Evolutionary conservation across 2,113 vertebrate species (phyloP).

Genomic region (Pseudopipra pipra): DNA sequence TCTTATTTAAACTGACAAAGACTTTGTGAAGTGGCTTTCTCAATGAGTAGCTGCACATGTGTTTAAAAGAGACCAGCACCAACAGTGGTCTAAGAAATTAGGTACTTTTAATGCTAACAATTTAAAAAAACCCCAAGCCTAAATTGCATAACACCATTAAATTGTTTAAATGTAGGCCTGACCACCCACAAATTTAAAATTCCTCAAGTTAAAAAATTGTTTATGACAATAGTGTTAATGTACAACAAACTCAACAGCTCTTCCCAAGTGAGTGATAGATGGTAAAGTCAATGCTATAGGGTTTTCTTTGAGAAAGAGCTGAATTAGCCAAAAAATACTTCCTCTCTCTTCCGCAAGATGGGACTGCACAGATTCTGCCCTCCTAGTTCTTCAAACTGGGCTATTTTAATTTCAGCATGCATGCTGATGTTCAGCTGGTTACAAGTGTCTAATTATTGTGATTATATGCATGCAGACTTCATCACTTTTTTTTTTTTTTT

Average conservation of each 20-base stretch:
- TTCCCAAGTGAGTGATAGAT: neutral
- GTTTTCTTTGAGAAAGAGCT: neutral
- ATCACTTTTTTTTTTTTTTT: slow-evolving; percentile 15
- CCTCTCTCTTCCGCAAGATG: neutral
- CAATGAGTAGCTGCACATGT: neutral
- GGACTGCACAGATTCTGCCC: neutral
- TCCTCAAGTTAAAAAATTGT: neutral
- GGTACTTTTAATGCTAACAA: neutral
- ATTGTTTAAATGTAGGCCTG: neutral
- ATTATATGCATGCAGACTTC: slow-evolving; percentile 49
- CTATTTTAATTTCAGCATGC: slow-evolving; percentile 42
- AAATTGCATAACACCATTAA: neutral
- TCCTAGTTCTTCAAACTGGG: neutral
- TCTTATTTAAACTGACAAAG: neutral
- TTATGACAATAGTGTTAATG: neutral
- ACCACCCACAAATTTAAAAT: neutral
- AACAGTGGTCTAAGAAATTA: neutral
- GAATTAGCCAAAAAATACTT: neutral
- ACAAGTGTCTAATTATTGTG: slow-evolving; percentile 60
- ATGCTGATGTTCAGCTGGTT: slow-evolving; percentile 39
- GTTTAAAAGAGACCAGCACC: neutral
- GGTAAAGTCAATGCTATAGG: neutral
- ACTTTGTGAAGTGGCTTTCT: neutral
- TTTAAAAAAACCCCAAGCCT: neutral
- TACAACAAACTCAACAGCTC: neutral